A percentile compares a stretch with the other conserved stretches of the same genome.
Conservation (phyloP, 2,113 vertebrate species). For the Charadrius vociferus region DNA sequence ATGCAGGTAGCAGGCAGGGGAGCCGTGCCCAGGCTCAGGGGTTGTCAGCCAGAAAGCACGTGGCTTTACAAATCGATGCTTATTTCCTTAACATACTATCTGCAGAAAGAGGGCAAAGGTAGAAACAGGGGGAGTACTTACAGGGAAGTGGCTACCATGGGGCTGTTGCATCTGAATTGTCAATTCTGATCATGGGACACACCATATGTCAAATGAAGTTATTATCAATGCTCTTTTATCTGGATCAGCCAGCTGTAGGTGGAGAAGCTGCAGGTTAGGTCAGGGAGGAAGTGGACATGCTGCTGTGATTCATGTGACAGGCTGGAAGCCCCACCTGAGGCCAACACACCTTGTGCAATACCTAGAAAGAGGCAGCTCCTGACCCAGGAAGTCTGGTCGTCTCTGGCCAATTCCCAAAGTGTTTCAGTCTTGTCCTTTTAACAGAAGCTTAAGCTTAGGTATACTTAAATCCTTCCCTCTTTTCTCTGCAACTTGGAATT, state of each 20-base stretch:
- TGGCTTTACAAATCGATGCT: background rate
- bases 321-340: background rate
- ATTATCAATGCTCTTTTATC: background rate
- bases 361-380: background rate
- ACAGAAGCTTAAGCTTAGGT: background rate
- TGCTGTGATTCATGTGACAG: background rate
- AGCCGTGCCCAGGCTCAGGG: accelerated
- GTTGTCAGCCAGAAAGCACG: background rate
- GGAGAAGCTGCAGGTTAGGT: background rate
- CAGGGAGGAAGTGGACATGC: background rate
- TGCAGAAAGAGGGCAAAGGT: background rate
- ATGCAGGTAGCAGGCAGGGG: background rate
- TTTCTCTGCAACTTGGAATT: background rate
- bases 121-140: background rate
- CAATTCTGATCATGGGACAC: accelerated
- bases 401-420: background rate
- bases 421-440: background rate
- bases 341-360: background rate
- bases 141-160: background rate
- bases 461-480: background rate
- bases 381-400: background rate
- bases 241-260: background rate
- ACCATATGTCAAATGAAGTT: background rate
- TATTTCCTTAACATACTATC: background rate
- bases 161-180: background rate